Base-by-base conservation (phyloP, 2,113 vertebrate species). In the Bungarus multicinctus region DNA sequence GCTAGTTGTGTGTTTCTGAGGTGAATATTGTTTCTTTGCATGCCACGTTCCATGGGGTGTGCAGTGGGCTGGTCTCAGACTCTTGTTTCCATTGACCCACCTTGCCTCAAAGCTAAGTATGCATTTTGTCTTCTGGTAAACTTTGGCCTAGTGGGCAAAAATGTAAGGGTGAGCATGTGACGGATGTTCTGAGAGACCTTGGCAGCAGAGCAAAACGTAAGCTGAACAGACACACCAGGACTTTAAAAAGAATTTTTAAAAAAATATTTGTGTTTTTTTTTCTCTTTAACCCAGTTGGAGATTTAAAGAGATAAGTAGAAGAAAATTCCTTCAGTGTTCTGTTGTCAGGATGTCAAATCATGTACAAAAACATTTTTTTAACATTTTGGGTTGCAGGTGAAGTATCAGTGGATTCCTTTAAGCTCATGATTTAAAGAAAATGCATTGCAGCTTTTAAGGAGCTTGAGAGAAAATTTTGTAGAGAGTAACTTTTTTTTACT, bases 81-180 rank as follows among this genome's bases (percentile, higher is more conserved):
- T 91, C 90, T 94, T 94, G 95, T 94, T 95, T 96, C 97, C 95
- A 98, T 98, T 99, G 98, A 98, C 97, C 90, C 92, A 95, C 81
- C 95, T 95, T 95, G 92, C 85, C 94, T 91, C 87, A 96, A 96
- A 97, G 96, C 98, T 98, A 98, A 95, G 94, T 98, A 97, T 97
- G 96, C 97, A 96, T 95, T 22, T 91, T 95, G 98, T 96, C 97
- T 94, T 94, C 96, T 93, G 96, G 97, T 98, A 96, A 98, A 98
- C 98, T 98, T 98, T 99, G 96, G 95, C 98, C 98, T 96, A 97
- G 93, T 98, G 97, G 98, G 97, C 97, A 97, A 95, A 93, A 93
- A 89, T 12, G 90, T 85, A 81, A 95, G 87, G 0, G 90, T 54
- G 45, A 91, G 87, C 97, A 98, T 97, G 97, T 98, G 98, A 98